Conservation (phyloP, 2,888 invertebrate genomes). For the Archips xylosteana region DNA sequence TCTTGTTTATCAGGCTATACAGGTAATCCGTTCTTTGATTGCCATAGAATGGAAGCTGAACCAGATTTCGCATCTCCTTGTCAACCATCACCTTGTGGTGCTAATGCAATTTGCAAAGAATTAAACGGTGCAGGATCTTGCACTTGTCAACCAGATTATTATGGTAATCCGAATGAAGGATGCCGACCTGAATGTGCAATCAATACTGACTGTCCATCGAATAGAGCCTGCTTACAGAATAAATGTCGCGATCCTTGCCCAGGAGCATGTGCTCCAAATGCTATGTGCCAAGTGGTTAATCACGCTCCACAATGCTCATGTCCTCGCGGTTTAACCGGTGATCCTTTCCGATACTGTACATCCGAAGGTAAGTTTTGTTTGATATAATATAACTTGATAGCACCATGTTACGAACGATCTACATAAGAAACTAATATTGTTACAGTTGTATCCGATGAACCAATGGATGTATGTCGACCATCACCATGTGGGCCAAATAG, state of each 20-base stretch:
- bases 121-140: constrained; percentile 88
- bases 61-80: constrained; percentile 84
- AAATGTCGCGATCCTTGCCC: constrained; percentile 92
- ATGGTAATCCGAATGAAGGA: constrained; percentile 91
- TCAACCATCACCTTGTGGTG: constrained; percentile 88
- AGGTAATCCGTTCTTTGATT: constrained; percentile 92
- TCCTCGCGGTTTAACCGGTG: constrained; percentile 88
- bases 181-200: constrained; percentile 90
- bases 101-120: constrained; percentile 87
- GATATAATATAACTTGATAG: constrained; percentile 9
- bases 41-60: constrained; percentile 69
- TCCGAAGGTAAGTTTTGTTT: constrained; percentile 81
- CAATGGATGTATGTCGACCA: constrained; percentile 87
- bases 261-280: constrained; percentile 91
- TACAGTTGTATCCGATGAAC: constrained; percentile 62
- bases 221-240: constrained; percentile 89
- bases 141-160: constrained; percentile 88
- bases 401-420: constrained; percentile 1
- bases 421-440: constrained; percentile 38
- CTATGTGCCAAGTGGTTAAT: constrained; percentile 90
- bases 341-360: constrained; percentile 89
- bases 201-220: constrained; percentile 89
- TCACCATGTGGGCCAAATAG: constrained; percentile 92
- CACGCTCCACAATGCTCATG: constrained; percentile 90
- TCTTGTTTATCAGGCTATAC: constrained; percentile 88